A percentile compares a stretch with the other conserved stretches of the same genome.
Evolutionary conservation across 2,888 invertebrate genomes (phyloP).

Genomic region (Microctonus aethiopoides): DNA sequence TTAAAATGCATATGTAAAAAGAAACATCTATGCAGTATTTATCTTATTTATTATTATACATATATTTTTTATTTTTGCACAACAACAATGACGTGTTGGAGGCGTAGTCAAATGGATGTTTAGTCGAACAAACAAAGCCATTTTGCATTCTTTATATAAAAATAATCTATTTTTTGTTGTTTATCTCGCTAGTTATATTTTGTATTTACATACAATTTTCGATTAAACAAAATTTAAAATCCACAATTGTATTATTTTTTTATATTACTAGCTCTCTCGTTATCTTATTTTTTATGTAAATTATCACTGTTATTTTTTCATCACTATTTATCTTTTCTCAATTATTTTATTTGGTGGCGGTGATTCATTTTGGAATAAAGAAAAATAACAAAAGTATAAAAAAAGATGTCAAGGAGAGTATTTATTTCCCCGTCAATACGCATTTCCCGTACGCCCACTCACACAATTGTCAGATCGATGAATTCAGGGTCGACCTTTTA

Average conservation of each 20-base stretch:
- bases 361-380: constrained; percentile 5
- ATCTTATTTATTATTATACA: neutral
- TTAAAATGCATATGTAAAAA: neutral
- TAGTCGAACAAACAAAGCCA: neutral
- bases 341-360: neutral
- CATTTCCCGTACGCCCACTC: constrained; percentile 5
- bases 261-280: too few relatives aligned
- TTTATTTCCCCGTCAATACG: neutral
- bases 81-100: neutral
- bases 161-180: neutral
- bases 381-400: neutral
- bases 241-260: neutral
- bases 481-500: constrained; percentile 33
- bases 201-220: neutral
- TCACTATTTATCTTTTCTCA: neutral
- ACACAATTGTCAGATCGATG: constrained; percentile 38
- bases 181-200: neutral
- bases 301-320: too few relatives aligned
- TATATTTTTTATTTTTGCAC: neutral
- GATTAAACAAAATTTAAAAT: neutral
- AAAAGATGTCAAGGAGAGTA: neutral
- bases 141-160: neutral
- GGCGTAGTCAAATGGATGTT: neutral
- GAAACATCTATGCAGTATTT: neutral
- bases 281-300: too few relatives aligned